A percentile compares a stretch with the other conserved stretches of the same genome.
Evolutionary conservation across 2,888 invertebrate species (phyloP).

Genomic region (Corythucha ciliata): DNA sequence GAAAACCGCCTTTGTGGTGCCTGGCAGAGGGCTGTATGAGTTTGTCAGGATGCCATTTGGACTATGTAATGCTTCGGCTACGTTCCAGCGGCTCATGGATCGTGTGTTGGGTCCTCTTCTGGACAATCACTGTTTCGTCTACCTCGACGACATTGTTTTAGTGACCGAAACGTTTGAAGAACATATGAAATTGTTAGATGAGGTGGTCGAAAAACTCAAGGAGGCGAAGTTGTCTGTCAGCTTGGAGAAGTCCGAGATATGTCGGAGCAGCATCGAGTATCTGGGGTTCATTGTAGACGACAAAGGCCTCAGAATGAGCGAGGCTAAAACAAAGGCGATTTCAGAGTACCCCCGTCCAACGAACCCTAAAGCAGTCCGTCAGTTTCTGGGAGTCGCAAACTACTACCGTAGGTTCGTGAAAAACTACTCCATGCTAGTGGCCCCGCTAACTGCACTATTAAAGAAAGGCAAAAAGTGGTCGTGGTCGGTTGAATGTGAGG

Average conservation of each 20-base stretch:
- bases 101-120: not conserved
- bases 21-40: no score
- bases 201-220: not conserved
- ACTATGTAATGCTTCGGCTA: not conserved
- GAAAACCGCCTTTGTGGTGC: no score
- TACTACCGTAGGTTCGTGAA: slow-evolving; percentile 35
- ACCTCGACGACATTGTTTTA: slow-evolving; percentile 25
- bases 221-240: slow-evolving; percentile 5
- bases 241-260: slow-evolving; percentile 3
- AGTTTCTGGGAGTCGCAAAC: slow-evolving; percentile 20
- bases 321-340: slow-evolving; percentile 4
- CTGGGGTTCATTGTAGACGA: slow-evolving; percentile 5
- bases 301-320: not conserved
- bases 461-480: not conserved
- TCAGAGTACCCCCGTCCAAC: slow-evolving; percentile 4
- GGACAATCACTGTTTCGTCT: not conserved
- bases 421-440: slow-evolving; percentile 30
- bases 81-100: not conserved
- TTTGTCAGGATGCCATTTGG: no score
- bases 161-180: not conserved
- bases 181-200: not conserved
- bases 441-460: slow-evolving; percentile 26
- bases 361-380: slow-evolving; percentile 4
- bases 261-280: not conserved
- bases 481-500: not conserved